Evolutionary conservation across 2,797 vertebrate species (phyloP).

Genomic region (Falco biarmicus): DNA sequence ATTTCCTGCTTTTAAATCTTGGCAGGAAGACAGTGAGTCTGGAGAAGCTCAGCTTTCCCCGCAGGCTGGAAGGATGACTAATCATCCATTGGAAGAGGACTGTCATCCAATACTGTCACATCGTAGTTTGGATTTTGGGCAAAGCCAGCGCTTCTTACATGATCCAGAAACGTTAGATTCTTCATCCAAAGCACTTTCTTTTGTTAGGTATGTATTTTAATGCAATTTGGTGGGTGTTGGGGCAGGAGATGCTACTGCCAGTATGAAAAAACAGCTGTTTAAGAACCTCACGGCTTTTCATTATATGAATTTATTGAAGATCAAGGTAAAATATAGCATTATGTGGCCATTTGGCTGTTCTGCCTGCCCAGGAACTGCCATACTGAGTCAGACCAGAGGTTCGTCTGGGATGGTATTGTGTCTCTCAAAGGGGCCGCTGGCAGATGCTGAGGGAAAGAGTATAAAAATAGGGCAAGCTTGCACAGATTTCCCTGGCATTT

Average conservation of each 20-base stretch:
- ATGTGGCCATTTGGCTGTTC: background rate
- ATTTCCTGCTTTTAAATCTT: slow-evolving; percentile 93
- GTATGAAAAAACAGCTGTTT: background rate
- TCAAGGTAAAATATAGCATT: background rate
- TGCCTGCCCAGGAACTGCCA: background rate
- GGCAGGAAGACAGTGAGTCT: slow-evolving; percentile 93
- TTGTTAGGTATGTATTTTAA: slow-evolving; percentile 80
- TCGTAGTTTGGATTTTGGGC: slow-evolving; percentile 93
- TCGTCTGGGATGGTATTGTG: background rate
- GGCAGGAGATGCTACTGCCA: background rate
- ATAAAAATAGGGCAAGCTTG: slow-evolving; percentile 29
- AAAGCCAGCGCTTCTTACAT: slow-evolving; percentile 91
- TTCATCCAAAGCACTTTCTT: slow-evolving; percentile 89
- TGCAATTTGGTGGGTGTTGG: background rate
- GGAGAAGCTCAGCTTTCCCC: slow-evolving; percentile 97
- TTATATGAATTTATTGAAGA: background rate
- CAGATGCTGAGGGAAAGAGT: background rate
- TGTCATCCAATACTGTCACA: slow-evolving; percentile 88
- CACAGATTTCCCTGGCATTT: slow-evolving; percentile 1
- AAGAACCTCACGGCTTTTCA: fast-evolving
- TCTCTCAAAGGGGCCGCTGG: background rate
- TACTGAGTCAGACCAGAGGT: background rate
- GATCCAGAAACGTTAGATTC: slow-evolving; percentile 87
- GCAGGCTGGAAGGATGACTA: slow-evolving; percentile 92
- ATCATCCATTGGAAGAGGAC: slow-evolving; percentile 88